A percentile compares a stretch with the other conserved stretches of the same genome.
Conservation (phyloP, 2,797 vertebrate genomes). For the Pseudochromis fuscus region DNA sequence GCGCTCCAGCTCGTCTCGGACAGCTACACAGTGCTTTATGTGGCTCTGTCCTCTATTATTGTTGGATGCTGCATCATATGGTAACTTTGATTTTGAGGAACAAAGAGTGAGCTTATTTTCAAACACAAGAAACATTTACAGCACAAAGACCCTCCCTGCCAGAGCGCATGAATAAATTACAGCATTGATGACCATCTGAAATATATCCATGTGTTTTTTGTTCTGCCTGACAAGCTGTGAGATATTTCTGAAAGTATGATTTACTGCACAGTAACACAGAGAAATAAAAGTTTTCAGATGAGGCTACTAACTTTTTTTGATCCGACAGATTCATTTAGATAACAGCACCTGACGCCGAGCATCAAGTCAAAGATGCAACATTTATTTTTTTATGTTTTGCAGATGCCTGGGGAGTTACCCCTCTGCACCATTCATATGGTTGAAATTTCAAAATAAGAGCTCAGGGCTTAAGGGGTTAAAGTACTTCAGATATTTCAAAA, state of each 20-base stretch:
- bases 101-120: slow-evolving; percentile 54
- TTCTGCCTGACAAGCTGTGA: neutral
- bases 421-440: too few relatives aligned
- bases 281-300: neutral
- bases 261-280: neutral
- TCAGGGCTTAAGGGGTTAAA: too few relatives aligned
- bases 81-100: slow-evolving; percentile 60
- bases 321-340: too few relatives aligned
- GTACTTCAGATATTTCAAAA: too few relatives aligned
- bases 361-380: too few relatives aligned
- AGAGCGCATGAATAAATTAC: neutral
- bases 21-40: slow-evolving; percentile 49
- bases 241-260: neutral
- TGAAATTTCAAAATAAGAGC: too few relatives aligned
- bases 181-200: neutral
- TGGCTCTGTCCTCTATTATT: slow-evolving; percentile 53
- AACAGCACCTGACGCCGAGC: too few relatives aligned
- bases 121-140: slow-evolving; percentile 21
- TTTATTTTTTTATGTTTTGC: too few relatives aligned
- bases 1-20: slow-evolving; percentile 37
- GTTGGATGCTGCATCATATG: slow-evolving; percentile 53
- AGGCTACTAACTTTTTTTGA: too few relatives aligned
- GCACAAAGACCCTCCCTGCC: neutral
- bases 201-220: neutral
- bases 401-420: too few relatives aligned